phyloP scores from a whole-genome alignment of 2,797 vertebrate genomes.

The Halcyon badia region DNA sequence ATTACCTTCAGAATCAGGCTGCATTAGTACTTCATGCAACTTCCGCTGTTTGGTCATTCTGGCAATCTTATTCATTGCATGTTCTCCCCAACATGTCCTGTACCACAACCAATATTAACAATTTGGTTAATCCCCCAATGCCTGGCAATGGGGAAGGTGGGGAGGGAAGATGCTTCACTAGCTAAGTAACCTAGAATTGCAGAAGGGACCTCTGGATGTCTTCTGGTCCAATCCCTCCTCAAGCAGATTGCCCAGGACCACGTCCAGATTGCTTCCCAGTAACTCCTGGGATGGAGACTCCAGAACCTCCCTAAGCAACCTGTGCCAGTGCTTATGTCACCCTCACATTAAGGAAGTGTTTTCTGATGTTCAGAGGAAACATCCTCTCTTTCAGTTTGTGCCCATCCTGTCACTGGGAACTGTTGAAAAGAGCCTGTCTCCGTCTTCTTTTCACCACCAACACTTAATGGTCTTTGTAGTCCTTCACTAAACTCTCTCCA shows the following conservation, averaged over 20 bases:
- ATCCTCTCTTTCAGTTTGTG: background rate
- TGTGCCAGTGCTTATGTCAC: background rate
- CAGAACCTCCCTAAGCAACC: background rate
- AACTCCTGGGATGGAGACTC: background rate
- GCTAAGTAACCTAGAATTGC: background rate
- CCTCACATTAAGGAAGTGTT: background rate
- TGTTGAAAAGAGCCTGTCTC: background rate
- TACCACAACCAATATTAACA: background rate
- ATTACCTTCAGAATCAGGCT: background rate
- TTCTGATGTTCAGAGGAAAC: background rate
- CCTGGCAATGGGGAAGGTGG: background rate
- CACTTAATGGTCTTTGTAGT: background rate
- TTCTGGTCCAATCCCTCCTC: background rate
- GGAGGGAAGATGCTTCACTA: background rate
- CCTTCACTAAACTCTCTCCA: background rate
- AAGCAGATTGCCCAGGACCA: background rate
- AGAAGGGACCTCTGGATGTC: background rate
- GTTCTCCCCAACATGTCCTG: background rate
- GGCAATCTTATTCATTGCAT: background rate
- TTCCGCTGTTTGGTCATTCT: background rate
- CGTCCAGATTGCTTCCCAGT: rapidly evolving
- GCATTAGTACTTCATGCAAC: background rate
- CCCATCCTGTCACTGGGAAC: background rate
- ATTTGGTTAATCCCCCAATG: background rate
- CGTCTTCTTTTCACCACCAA: background rate